Conservation (phyloP, 2,113 vertebrate genomes). For the Nesoenas mayeri region DNA sequence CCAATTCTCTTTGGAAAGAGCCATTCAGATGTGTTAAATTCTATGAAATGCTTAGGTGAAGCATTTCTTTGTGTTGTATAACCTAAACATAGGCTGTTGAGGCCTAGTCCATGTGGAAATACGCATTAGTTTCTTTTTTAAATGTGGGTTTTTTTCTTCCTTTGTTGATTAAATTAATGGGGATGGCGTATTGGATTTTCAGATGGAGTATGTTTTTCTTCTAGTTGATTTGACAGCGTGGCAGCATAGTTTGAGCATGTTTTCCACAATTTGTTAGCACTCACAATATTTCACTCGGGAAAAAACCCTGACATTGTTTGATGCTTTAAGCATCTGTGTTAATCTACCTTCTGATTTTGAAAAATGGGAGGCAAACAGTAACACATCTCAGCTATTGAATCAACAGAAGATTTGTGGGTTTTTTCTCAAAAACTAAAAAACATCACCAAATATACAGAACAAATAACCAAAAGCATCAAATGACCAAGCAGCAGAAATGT, state of each 20-base stretch:
- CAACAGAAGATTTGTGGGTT: neutral
- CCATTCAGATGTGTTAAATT: neutral
- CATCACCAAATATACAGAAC: neutral
- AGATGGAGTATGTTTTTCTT: neutral
- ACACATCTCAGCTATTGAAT: neutral
- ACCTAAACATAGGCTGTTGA: neutral
- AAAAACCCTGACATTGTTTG: neutral
- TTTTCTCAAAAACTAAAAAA: neutral
- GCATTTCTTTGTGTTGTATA: neutral
- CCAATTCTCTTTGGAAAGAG: neutral
- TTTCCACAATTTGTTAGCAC: neutral
- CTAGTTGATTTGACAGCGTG: neutral
- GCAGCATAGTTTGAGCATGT: neutral
- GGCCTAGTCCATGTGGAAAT: neutral
- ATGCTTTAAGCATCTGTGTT: constrained; percentile 46
- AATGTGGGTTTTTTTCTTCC: neutral
- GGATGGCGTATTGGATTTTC: neutral
- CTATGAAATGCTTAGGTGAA: neutral
- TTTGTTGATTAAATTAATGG: neutral
- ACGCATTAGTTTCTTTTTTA: neutral
- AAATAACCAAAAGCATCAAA: neutral
- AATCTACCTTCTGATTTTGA: constrained; percentile 40
- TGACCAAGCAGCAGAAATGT: neutral
- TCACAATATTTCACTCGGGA: neutral
- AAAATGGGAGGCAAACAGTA: constrained; percentile 2